Evolutionary conservation across 2,888 invertebrate genomes (phyloP).

Genomic region (Zhengitettix transpicula): DNA sequence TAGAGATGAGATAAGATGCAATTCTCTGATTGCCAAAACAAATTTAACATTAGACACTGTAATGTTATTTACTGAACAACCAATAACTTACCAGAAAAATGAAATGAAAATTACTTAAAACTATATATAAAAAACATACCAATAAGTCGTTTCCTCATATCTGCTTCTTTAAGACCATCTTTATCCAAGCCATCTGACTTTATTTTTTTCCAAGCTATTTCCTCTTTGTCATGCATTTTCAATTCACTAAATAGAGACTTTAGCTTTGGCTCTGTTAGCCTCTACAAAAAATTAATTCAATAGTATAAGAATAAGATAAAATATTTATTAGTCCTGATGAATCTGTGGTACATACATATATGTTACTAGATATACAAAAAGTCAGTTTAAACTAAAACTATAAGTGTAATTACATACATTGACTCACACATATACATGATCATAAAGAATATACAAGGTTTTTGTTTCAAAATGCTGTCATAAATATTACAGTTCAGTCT

Average conservation of each 20-base stretch:
- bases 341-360: no score
- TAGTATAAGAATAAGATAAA: slow-evolving; percentile 16
- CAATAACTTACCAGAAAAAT: background rate
- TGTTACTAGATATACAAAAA: no score
- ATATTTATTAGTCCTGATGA: background rate
- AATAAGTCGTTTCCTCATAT: slow-evolving; percentile 58
- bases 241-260: slow-evolving; percentile 76
- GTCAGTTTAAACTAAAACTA: no score
- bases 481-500: no score
- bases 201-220: slow-evolving; percentile 64
- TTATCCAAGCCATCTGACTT: slow-evolving; percentile 73
- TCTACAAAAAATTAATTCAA: slow-evolving; percentile 30
- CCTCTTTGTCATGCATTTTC: slow-evolving; percentile 84
- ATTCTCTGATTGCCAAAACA: no score
- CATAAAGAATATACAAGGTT: no score
- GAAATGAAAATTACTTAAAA: background rate
- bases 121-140: slow-evolving; percentile 24
- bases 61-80: no score
- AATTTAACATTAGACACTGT: no score
- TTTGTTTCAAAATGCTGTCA: no score
- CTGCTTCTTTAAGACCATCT: slow-evolving; percentile 69
- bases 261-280: slow-evolving; percentile 65
- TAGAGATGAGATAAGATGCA: no score
- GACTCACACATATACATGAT: no score
- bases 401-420: no score